Percentiles rank a stretch among this genome's conserved stretches.
These are phyloP conservation scores for Chelon labrosus DNA, from an alignment of 2,797 vertebrate species.

Conservation along the genomic window DNA sequence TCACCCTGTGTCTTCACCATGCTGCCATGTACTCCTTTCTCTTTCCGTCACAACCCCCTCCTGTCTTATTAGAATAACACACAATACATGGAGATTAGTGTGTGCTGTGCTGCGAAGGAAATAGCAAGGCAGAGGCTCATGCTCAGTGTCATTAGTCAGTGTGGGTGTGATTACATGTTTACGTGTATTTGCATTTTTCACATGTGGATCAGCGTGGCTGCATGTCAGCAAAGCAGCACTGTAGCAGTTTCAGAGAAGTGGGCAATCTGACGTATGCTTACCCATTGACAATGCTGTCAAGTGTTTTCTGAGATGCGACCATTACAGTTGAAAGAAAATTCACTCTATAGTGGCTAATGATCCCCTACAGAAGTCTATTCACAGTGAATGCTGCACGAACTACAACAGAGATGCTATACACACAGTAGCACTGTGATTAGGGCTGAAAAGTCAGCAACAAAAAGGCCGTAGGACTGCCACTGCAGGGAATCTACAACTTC, in stretches of 20 bases:
- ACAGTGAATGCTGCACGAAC: conserved; percentile 31
- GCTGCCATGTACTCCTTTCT: conserved; percentile 49
- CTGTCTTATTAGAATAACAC: conserved; percentile 64
- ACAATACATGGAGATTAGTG: conserved; percentile 69
- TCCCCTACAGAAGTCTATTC: conserved; percentile 49
- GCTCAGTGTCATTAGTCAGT: conserved; percentile 62
- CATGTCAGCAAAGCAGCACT: conserved; percentile 38
- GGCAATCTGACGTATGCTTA: conserved; percentile 46
- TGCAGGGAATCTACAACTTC: conserved; percentile 31
- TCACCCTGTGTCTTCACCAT: conserved; percentile 52
- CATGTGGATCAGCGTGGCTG: conserved; percentile 52
- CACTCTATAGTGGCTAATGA: conserved; percentile 56
- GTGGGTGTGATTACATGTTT: conserved; percentile 68
- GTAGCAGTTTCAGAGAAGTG: conserved; percentile 49
- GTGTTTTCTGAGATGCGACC: conserved; percentile 64
- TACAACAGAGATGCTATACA: conserved; percentile 33
- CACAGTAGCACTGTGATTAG: conserved; percentile 25
- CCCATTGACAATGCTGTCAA: conserved; percentile 53
- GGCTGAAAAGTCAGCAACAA: conserved; percentile 28
- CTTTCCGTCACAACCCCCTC: conserved; percentile 46
- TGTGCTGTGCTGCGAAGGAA: conserved; percentile 56
- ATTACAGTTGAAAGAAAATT: conserved; percentile 58
- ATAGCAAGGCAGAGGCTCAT: conserved; percentile 56
- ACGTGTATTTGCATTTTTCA: conserved; percentile 62
- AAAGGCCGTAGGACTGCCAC: conserved; percentile 6